These are phyloP conservation scores for Orestias chungarensis DNA, from an alignment of 2,797 vertebrate species.

Conservation along the genomic window DNA sequence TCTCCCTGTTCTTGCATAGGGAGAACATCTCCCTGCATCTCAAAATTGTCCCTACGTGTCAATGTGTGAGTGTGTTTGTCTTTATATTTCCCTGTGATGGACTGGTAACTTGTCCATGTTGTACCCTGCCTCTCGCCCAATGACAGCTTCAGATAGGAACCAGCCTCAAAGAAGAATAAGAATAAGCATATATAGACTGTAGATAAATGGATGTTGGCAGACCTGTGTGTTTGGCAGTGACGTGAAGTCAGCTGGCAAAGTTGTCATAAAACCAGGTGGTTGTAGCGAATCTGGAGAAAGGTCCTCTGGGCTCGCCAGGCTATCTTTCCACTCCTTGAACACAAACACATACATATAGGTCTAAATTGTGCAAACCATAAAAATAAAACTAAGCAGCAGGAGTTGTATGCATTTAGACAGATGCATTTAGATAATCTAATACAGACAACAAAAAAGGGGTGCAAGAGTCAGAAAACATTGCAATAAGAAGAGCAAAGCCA, in stretches of 20 bases:
- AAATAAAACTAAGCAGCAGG: constrained; percentile 9
- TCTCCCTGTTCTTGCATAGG: no score
- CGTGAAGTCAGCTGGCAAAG: constrained; percentile 74
- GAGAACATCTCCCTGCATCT: no score
- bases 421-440: constrained; percentile 19
- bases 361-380: constrained; percentile 30
- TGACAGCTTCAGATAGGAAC: no score
- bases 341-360: constrained; percentile 35
- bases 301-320: constrained; percentile 75
- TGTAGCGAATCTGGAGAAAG: constrained; percentile 74
- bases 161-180: no score
- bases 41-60: no score
- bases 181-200: no score
- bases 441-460: constrained; percentile 13
- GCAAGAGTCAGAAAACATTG: constrained; percentile 28
- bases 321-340: constrained; percentile 80
- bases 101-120: no score
- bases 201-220: no score
- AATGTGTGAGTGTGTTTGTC: no score
- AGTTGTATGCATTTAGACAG: constrained; percentile 2
- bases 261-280: constrained; percentile 74
- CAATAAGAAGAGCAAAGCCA: constrained; percentile 6
- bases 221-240: constrained; percentile 75
- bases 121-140: no score
- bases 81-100: no score